Base-by-base conservation (phyloP, 2,888 invertebrate genomes). In the Mystacides longicornis region DNA sequence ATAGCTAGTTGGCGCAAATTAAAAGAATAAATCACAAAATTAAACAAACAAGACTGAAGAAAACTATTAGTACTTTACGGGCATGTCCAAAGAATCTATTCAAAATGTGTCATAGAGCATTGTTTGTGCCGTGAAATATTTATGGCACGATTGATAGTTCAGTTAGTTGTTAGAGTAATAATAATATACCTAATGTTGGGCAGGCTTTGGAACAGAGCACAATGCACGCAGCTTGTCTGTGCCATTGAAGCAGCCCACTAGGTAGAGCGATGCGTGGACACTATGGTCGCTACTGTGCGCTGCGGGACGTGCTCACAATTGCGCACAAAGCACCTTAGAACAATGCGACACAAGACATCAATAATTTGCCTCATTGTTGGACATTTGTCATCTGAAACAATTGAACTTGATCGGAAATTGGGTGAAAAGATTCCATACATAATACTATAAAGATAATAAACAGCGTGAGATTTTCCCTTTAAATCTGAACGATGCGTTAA, bases 11-110 rank as follows among this genome's bases (percentile, higher is more conserved):
- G n/a, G n/a, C n/a, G n/a, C n/a, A n/a, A n/a, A n/a, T n/a, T n/a
- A n/a, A n/a, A n/a, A n/a, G 49, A 45, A 58, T 56, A 58, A 58
- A 54, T 56, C 53, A 58, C 53, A 53, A 51, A 31, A n/a, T n/a
- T n/a, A 51, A 51, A 31, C 37, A 54, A 46, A 59, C 59, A 59
- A 59, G 49, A 56, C 56, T 56, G 50, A 56, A 54, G 51, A 59
- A 58, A 56, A 33, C 51, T 56, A 56, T 59, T 51, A 59, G 59
- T 51, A 48, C 56, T 59, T 59, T 59, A 56, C 56, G 43, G 51
- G 51, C 47, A 45, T 49, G 33, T 48, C 48, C 51, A 53, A 42
- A 49, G 48, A 43, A 42, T 20, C 47, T 43, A 55, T 52, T 55
- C 49, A 37, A 47, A 52, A 46, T 52, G 59, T 59, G 57, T 54